These are phyloP conservation scores for Buteo buteo DNA, from an alignment of 2,113 vertebrate species.

Conservation along the genomic window DNA sequence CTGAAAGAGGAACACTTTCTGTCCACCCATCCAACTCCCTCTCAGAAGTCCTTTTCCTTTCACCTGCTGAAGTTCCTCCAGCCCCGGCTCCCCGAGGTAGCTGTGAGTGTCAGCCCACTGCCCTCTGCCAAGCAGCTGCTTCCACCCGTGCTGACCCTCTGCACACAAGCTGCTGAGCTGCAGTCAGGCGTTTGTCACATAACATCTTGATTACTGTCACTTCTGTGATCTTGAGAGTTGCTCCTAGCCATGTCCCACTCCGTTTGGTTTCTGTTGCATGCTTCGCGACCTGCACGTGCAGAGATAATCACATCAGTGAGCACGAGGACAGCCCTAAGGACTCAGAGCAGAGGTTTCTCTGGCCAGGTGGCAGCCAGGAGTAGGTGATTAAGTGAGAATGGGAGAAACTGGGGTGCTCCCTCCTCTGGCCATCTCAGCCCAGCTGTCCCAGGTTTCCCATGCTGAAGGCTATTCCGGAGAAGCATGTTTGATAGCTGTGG, in stretches of 20 bases:
- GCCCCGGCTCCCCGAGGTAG: rapidly evolving
- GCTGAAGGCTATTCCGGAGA: background rate
- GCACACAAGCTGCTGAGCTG: background rate
- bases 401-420: background rate
- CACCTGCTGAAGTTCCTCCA: background rate
- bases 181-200: constrained; percentile 19
- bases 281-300: rapidly evolving
- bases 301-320: background rate
- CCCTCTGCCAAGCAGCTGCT: background rate
- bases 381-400: background rate
- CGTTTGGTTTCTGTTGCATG: background rate
- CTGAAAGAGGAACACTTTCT: background rate
- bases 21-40: background rate
- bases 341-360: background rate
- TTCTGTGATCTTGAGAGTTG: background rate
- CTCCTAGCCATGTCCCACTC: background rate
- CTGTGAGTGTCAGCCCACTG: background rate
- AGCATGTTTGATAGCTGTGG: background rate
- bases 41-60: background rate
- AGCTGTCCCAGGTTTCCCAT: background rate
- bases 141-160: background rate
- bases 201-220: constrained; percentile 25
- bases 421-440: background rate
- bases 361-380: background rate
- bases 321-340: rapidly evolving